Evolutionary conservation across 2,888 invertebrate species (phyloP), one percentile per base, ranked within the genome.

Genomic region (Caprella mutica): DNA sequence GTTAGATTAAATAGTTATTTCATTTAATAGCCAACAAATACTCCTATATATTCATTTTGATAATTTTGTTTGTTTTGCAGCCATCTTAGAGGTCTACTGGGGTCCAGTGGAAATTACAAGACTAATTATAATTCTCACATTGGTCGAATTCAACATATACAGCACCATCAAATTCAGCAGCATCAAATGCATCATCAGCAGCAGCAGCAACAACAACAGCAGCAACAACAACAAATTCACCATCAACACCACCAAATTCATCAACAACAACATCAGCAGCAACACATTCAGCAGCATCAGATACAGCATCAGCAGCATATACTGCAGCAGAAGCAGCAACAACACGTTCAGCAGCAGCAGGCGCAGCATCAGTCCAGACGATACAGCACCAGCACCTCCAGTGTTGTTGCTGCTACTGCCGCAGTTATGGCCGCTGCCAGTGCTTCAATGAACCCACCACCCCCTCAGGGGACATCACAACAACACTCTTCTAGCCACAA

Each of bases 21-120:
- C 21, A 14, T 27, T 30, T 33, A 26, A 24, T 48, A 12, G 14
- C 26, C 21, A n/a, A 33, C 26, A 29, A 21, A 29, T 51, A 2
- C 3, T 30, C 12, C 1, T 27, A 33, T 33, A 9, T 33, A 14
- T 33, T 33, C 9, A 12, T 42, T 12, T 8, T 17, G 21, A 19
- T 42, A 6, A 9, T 9, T 53, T 5, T 27, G 27, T 30, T 19
- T 27, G 17, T 17, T 42, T 53, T 54, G 12, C 60, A 64, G 64
- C 55, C 64, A 64, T 29, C 43, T 64, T 14, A 40, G 64, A 30
- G 64, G 64, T 14, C 43, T 64, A 26, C 51, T 64, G 12, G 64
- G 60, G 9, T 60, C 64, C 17, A 60, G 64, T 21, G 64, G 64
- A n/a, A 48, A 60, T 14, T 64, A 64, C 38, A 64, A 64, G 52